Base-by-base conservation (phyloP, 2,113 vertebrate genomes). In the Dromas ardeola region DNA sequence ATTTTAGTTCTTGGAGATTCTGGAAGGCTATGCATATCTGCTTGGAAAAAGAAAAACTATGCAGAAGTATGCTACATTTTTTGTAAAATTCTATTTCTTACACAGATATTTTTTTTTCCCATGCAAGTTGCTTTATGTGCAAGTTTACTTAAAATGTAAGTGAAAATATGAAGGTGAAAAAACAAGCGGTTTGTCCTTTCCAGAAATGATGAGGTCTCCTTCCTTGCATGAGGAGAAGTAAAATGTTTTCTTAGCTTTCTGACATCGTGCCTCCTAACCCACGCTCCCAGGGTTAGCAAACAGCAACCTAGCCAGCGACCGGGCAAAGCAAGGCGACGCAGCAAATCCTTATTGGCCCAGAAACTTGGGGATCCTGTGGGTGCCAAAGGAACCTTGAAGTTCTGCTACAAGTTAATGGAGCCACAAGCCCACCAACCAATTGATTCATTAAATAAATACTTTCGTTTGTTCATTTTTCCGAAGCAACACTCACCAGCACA, bases 401-500 rank as follows among this genome's bases (percentile, higher is more conserved):
- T 74, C 49, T 26, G 43, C 30, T 61, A 26, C 40, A 56, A 27
- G 6, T 50, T 49, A 69, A 38, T 50, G 30, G 5, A 73, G 67
- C 11, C 16, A 67, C 17, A 59, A 49, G 5, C 18, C 20, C 5
- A 2, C 3, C 49, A 74, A 56, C 6, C 19, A 61, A 82, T 43
- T 18, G 36, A 61, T 61, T 9, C 13, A 80, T 15, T 9, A 52
- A 79, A 43, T 6, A 23, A 71, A 65, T 2, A 40, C 8, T 2
- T 50, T 30, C 2, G 3, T 5, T 14, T 0, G 10, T n/a, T 45
- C 11, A 8, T 6, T 80, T 61, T 47, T 40, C 62, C 58, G 69
- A 45, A 65, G 50, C n/a, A 36, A 15, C 47, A 94, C 97, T 97
- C 47, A 99, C 99, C 99, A 88, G 99, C 99, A 98, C 99, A 99